Conservation (phyloP, 53 echinoderm and acorn worm species). For the Holothuria scabra region DNA sequence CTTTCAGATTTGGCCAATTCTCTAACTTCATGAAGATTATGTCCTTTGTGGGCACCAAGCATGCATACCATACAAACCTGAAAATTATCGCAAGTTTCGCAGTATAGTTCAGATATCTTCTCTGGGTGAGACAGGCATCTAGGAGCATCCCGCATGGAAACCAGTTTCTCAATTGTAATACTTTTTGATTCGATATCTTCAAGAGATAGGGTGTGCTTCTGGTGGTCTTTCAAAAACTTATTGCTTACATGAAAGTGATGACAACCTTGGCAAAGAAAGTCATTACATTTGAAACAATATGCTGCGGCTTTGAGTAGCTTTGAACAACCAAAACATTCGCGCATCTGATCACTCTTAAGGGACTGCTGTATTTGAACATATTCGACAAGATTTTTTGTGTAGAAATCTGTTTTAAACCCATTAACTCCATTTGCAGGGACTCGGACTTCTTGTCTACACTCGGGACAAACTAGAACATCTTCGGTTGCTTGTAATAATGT, state of each 20-base stretch:
- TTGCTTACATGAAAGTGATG: constrained; percentile 17
- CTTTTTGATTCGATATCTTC: background rate
- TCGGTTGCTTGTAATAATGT: background rate
- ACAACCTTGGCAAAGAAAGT: background rate
- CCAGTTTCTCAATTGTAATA: background rate
- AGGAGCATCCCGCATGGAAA: background rate
- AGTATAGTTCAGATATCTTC: constrained; percentile 7
- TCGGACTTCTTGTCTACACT: background rate
- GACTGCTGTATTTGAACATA: background rate
- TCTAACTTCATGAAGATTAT: background rate
- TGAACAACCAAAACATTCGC: constrained; percentile 15
- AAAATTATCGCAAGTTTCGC: background rate
- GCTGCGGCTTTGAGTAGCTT: background rate
- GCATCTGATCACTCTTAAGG: background rate
- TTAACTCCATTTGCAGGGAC: background rate
- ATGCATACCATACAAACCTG: background rate
- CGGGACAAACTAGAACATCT: background rate
- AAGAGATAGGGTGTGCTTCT: background rate
- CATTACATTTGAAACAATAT: constrained; percentile 17
- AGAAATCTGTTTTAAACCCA: constrained; percentile 3
- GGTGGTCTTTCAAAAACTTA: constrained; percentile 6
- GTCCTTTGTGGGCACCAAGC: constrained; percentile 1
- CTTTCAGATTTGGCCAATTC: constrained; percentile 3
- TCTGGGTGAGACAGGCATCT: background rate
- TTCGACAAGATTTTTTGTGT: background rate